Conservation (phyloP, 2,888 invertebrate genomes). For the Drepana falcataria region DNA sequence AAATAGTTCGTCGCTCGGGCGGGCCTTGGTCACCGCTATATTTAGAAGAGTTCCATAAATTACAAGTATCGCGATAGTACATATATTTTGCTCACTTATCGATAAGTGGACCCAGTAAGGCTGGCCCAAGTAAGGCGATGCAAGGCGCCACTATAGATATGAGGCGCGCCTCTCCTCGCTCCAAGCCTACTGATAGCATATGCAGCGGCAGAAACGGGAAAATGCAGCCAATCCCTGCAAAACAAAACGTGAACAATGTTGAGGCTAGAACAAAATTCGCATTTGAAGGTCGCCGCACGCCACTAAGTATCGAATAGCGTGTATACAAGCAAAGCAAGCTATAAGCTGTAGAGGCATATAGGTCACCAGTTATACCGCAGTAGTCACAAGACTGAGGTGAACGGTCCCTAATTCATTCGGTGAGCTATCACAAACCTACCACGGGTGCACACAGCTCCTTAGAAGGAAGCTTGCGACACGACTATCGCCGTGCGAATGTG, state of each 20-base stretch:
- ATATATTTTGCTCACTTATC: conserved; percentile 78
- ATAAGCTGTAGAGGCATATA: conserved; percentile 21
- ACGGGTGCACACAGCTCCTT: conserved; percentile 40
- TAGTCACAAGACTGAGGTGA: conserved; percentile 53
- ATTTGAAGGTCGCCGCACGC: conserved; percentile 1
- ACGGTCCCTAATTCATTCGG: conserved; percentile 55
- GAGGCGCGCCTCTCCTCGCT: conserved; percentile 84
- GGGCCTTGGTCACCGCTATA: neutral
- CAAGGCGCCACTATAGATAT: conserved; percentile 89
- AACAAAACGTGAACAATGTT: conserved; percentile 8
- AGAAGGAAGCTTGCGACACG: conserved; percentile 60
- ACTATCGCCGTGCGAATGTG: conserved; percentile 15
- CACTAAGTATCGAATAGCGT: conserved; percentile 14
- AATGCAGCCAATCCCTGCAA: conserved; percentile 87
- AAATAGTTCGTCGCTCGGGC: neutral
- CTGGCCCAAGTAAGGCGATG: conserved; percentile 87
- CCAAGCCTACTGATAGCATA: conserved; percentile 86
- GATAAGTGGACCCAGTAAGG: conserved; percentile 87
- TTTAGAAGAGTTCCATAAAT: conserved; percentile 7
- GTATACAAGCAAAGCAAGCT: conserved; percentile 12
- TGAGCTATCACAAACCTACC: conserved; percentile 17
- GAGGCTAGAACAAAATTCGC: neutral
- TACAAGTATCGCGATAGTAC: conserved; percentile 8
- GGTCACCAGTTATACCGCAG: conserved; percentile 26
- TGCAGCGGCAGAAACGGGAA: conserved; percentile 89